Conservation (phyloP, 2,888 invertebrate genomes). For the Parasteatoda lunata region DNA sequence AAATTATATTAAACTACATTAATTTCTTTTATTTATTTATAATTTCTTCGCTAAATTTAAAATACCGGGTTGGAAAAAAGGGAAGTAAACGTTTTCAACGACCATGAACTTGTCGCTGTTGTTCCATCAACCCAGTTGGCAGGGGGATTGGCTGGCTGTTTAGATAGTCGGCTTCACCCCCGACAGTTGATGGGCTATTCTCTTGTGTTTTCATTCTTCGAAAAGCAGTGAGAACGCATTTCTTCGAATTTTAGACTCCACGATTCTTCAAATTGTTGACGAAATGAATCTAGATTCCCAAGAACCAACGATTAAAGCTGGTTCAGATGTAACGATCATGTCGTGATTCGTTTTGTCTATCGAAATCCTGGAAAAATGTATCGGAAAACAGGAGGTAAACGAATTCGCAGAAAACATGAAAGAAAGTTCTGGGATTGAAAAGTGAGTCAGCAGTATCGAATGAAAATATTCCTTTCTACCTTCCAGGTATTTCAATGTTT, state of each 20-base stretch:
- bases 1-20: background rate
- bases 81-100: constrained; percentile 22
- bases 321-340: background rate
- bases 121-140: constrained; percentile 48
- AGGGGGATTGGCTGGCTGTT: constrained; percentile 27
- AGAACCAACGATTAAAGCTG: background rate
- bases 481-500: constrained; percentile 52
- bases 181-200: constrained; percentile 17
- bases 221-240: background rate
- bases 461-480: constrained; percentile 8
- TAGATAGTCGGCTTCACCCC: constrained; percentile 8
- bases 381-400: constrained; percentile 9
- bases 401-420: constrained; percentile 40
- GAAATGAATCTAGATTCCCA: background rate
- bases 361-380: background rate
- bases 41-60: background rate
- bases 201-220: constrained; percentile 22
- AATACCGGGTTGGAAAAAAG: background rate
- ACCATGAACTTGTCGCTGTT: constrained; percentile 51
- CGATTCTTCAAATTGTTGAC: background rate
- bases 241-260: background rate
- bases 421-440: constrained; percentile 20
- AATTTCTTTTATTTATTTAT: background rate
- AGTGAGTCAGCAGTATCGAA: constrained; percentile 25
- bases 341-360: background rate